phyloP scores from a whole-genome alignment of 2,797 vertebrate species.

The Tokudaia tokunoshimensis region DNA sequence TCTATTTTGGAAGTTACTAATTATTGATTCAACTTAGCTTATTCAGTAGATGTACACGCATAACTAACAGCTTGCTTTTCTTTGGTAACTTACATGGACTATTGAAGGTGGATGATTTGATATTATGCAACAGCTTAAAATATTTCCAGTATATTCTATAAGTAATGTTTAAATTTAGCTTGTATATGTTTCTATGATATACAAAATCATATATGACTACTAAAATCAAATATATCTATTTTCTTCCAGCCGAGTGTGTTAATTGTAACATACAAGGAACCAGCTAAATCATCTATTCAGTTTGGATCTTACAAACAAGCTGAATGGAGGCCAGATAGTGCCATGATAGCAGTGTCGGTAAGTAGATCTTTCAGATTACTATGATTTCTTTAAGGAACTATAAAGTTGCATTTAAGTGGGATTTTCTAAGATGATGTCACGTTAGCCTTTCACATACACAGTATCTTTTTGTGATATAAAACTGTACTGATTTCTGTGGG shows the following conservation, averaged over 20 bases:
- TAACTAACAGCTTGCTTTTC: not conserved
- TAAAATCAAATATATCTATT: constrained; percentile 69
- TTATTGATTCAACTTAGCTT: not conserved
- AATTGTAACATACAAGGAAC: constrained; percentile 97
- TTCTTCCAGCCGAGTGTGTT: constrained; percentile 94
- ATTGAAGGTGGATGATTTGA: constrained; percentile 20
- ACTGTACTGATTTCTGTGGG: not conserved
- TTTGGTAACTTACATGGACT: constrained; percentile 51
- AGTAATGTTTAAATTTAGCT: constrained; percentile 61
- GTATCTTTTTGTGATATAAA: constrained; percentile 6
- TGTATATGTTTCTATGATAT: constrained; percentile 56
- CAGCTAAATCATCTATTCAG: constrained; percentile 93
- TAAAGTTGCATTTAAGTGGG: constrained; percentile 44
- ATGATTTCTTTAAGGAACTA: constrained; percentile 53
- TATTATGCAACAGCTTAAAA: not conserved
- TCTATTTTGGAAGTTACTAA: constrained; percentile 34
- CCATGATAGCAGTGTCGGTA: constrained; percentile 97
- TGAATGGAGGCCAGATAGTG: constrained; percentile 97
- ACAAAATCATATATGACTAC: not conserved
- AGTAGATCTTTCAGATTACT: constrained; percentile 86
- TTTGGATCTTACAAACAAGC: constrained; percentile 96
- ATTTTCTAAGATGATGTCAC: constrained; percentile 41
- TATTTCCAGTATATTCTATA: constrained; percentile 8
- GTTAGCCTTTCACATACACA: not conserved
- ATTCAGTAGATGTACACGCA: not conserved